Conservation (phyloP, 2,797 vertebrate genomes). For the Lepidocolaptes lacrymiger region DNA sequence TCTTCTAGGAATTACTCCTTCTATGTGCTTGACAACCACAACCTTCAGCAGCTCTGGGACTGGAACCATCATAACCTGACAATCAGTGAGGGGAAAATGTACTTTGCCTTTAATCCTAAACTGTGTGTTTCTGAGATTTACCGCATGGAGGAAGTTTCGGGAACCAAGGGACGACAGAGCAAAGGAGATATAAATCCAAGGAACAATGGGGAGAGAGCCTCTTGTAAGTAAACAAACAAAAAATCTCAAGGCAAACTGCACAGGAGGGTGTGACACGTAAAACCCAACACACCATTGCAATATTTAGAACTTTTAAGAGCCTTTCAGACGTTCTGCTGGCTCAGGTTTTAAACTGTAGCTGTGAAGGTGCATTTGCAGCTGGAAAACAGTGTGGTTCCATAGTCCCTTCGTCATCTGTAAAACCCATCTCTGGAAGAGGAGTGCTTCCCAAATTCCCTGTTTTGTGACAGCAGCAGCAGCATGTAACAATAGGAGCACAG, state of each 20-base stretch:
- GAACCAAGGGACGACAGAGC: slow-evolving; percentile 83
- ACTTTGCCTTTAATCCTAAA: slow-evolving; percentile 94
- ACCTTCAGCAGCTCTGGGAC: slow-evolving; percentile 95
- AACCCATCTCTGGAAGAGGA: not conserved
- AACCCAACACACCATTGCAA: rapidly evolving
- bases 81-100: slow-evolving; percentile 89
- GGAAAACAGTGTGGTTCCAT: not conserved
- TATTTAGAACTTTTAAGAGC: not conserved
- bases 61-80: slow-evolving; percentile 96
- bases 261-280: not conserved
- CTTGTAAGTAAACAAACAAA: slow-evolving; percentile 85
- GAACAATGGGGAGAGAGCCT: slow-evolving; percentile 95
- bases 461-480: not conserved
- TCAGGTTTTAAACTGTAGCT: not conserved
- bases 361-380: not conserved
- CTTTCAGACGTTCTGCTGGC: not conserved
- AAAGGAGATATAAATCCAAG: slow-evolving; percentile 88
- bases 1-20: slow-evolving; percentile 90
- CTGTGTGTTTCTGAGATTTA: slow-evolving; percentile 95
- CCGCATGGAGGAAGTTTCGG: slow-evolving; percentile 92
- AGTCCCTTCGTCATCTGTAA: not conserved
- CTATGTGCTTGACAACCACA: slow-evolving; percentile 93
- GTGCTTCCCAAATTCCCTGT: not conserved
- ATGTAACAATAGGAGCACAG: not conserved
- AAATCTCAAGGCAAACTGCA: not conserved